A percentile compares a stretch with the other conserved stretches of the same genome.
phyloP scores from a whole-genome alignment of 2,113 vertebrate genomes.

The Grammomys dolichurus region DNA sequence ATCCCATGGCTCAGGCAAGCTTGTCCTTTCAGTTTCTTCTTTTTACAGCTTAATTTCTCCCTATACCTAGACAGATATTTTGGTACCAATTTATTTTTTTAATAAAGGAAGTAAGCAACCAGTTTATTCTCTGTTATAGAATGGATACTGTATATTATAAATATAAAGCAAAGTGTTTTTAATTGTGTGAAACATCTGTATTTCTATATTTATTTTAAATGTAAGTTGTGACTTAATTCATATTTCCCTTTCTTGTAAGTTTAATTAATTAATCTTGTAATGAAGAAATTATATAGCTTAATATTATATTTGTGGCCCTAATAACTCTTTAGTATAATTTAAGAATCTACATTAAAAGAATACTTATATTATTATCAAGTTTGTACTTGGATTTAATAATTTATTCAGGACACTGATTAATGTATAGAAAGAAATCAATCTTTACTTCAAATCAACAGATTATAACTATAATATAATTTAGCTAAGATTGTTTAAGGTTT shows the following conservation, averaged over 20 bases:
- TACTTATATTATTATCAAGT: not conserved
- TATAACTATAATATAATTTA: not conserved
- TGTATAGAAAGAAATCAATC: not conserved
- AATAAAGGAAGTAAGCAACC: not conserved
- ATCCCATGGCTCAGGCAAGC: not conserved
- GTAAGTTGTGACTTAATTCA: not conserved
- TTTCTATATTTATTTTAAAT: constrained; percentile 25
- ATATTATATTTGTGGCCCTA: constrained; percentile 32
- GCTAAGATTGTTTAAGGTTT: constrained; percentile 34
- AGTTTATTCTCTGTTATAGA: not conserved
- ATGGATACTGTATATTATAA: not conserved
- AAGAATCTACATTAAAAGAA: constrained; percentile 13
- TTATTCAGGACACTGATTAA: not conserved
- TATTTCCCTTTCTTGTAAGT: not conserved
- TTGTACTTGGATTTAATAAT: constrained; percentile 17
- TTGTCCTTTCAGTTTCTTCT: not conserved
- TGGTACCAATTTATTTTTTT: not conserved
- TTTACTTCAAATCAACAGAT: constrained; percentile 5
- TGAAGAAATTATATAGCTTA: constrained; percentile 33
- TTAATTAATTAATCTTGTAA: constrained; percentile 18
- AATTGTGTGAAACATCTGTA: not conserved
- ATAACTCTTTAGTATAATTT: not conserved
- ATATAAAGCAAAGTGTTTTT: not conserved
- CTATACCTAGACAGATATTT: not conserved
- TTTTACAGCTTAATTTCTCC: not conserved